Evolutionary conservation across 2,797 vertebrate species (phyloP), one percentile per base, ranked within the genome.

Genomic region (Pipistrellus pipistrellus): DNA sequence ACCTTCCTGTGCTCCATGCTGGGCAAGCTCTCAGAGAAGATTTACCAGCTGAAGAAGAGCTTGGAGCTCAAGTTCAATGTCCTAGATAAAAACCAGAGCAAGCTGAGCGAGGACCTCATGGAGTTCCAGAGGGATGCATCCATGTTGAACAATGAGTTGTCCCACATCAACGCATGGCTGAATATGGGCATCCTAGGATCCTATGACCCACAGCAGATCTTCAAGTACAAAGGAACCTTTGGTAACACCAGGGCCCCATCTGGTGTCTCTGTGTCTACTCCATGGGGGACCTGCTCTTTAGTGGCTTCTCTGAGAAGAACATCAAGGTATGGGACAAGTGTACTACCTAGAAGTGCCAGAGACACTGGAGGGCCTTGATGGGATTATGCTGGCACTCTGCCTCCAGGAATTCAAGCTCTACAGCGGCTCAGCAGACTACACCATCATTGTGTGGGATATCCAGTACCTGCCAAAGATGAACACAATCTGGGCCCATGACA

Each of bases 291-390:
- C 97, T 99, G 94, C 99, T 99, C 76, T 99, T 99, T 97, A 99
- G 99, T 0, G 99, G 99, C 66, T 99, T 99, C 35, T 99, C 99
- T 2, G 99, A 99, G 98, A 99, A 99, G 98, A 99, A 99, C 21
- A 99, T 99, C 97, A 99, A 99, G 99, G 99, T 99, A 13, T 99
- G 99, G 99, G 99, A 99, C 97, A 99, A 99, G 48, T 99, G 99
- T 97, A 99, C 99, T 92, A 99, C 99, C 14, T 99, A 99, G 98
- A 99, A 99, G 98, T 99, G 99, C 98, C 99, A 99, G 98, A 99
- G 98, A 99, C 99, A 23, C 98, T 99, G 41, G 99, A 99, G 97
- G 99, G 99, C 64, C 99, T 99, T 0, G 99, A 99, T 48, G 99
- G 99, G 97, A 99, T 99, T 12, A 99, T 99, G 1, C 98, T 99